phyloP scores from a whole-genome alignment of 2,888 invertebrate species.

The Agriopis marginaria region DNA sequence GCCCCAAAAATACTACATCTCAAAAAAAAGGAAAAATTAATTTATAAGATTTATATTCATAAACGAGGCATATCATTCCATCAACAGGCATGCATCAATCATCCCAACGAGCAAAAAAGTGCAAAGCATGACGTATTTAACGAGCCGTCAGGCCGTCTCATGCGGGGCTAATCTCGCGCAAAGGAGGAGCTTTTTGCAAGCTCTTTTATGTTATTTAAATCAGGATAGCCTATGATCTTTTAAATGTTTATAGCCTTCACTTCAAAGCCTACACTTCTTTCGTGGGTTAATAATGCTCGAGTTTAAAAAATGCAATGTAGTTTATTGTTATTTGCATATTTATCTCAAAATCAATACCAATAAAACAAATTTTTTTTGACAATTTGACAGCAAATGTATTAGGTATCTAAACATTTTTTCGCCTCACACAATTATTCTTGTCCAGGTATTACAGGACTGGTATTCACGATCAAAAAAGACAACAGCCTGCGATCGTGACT shows the following conservation, averaged over 20 bases:
- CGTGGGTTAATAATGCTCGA: too few species aligned
- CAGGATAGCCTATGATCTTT: conserved; percentile 10
- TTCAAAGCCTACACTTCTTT: too few species aligned
- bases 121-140: conserved; percentile 34
- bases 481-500: conserved; percentile 3
- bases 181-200: conserved; percentile 21
- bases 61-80: conserved; percentile 34
- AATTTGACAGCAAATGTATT: too few species aligned
- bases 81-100: conserved; percentile 39
- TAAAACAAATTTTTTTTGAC: too few species aligned
- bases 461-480: conserved; percentile 15
- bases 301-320: background rate
- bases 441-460: background rate
- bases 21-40: conserved; percentile 23
- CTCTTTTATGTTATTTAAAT: conserved; percentile 11
- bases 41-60: conserved; percentile 31
- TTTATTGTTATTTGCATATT: background rate
- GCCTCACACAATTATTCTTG: background rate
- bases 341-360: too few species aligned
- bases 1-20: background rate
- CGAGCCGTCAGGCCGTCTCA: conserved; percentile 23
- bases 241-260: background rate
- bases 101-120: conserved; percentile 33
- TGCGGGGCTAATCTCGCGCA: conserved; percentile 23
- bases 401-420: background rate